A percentile compares a stretch with the other conserved stretches of the same genome.
phyloP scores from a whole-genome alignment of 2,888 invertebrate species.

The Mechanitis mazaeus region DNA sequence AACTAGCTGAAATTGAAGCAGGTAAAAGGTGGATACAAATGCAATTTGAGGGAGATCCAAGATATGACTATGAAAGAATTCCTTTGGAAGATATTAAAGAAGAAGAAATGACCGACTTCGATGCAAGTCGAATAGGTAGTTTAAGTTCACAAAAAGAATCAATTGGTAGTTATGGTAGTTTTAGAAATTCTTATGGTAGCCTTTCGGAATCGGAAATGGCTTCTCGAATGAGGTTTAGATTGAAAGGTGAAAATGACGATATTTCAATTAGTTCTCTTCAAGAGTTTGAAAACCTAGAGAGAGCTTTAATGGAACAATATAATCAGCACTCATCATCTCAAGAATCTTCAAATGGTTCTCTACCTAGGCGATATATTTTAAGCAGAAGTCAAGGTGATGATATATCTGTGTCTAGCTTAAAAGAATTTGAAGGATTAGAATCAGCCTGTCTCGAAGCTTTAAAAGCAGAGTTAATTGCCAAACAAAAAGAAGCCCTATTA shows the following conservation, averaged over 20 bases:
- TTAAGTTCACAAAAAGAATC: conserved; percentile 86
- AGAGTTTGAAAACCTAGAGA: conserved; percentile 95
- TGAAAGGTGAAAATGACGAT: conserved; percentile 92
- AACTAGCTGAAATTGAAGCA: conserved; percentile 78
- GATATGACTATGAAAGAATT: conserved; percentile 88
- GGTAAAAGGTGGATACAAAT: conserved; percentile 93
- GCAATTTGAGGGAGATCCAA: conserved; percentile 87
- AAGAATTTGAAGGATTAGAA: conserved; percentile 95
- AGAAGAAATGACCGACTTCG: conserved; percentile 92
- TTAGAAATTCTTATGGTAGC: conserved; percentile 92
- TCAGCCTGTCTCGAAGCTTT: conserved; percentile 90
- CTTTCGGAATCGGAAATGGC: conserved; percentile 94
- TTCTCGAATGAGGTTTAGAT: conserved; percentile 88
- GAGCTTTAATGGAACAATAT: conserved; percentile 88
- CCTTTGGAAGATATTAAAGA: conserved; percentile 94
- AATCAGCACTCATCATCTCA: conserved; percentile 86
- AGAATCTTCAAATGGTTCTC: conserved; percentile 89
- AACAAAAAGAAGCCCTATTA: conserved; percentile 89
- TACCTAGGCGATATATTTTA: conserved; percentile 82
- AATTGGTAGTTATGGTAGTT: conserved; percentile 87
- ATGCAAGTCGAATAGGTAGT: conserved; percentile 86
- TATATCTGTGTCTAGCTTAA: conserved; percentile 89
- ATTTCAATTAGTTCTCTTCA: conserved; percentile 94
- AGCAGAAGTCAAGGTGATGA: conserved; percentile 90
- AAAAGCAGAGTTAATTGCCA: conserved; percentile 87